Percentiles rank a stretch among this genome's conserved stretches.
Evolutionary conservation across 2,797 vertebrate genomes (phyloP).

Genomic region (Denticeps clupeoides): DNA sequence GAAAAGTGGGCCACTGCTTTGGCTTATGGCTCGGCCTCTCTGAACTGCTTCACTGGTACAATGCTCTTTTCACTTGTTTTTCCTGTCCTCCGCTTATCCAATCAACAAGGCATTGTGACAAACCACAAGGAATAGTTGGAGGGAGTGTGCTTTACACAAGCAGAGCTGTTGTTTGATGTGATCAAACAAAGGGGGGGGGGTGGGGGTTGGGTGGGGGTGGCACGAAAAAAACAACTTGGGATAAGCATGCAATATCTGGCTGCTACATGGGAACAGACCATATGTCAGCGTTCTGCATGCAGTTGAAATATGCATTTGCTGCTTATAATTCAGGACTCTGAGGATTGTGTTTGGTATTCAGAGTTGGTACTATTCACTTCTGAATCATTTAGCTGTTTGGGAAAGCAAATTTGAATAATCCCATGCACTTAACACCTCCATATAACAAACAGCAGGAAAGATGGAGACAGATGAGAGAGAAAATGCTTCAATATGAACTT

Average conservation of each 20-base stretch:
- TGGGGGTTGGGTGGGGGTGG: conserved; percentile 30
- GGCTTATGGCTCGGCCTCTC: conserved; percentile 40
- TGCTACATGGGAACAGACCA: conserved; percentile 23
- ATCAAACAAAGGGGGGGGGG: too few species aligned
- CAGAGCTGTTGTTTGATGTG: conserved; percentile 40
- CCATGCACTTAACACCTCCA: conserved; percentile 19
- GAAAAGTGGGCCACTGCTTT: conserved; percentile 32
- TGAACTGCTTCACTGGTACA: conserved; percentile 39
- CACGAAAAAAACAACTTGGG: conserved; percentile 11
- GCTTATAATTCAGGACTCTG: not conserved
- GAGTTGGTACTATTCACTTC: too few species aligned
- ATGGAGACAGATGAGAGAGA: too few species aligned
- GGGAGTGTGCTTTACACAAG: conserved; percentile 30
- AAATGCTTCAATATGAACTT: too few species aligned
- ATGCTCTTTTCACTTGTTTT: conserved; percentile 33
- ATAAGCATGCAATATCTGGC: conserved; percentile 3
- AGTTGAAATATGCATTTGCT: not conserved
- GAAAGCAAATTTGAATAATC: conserved; percentile 25
- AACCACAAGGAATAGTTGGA: conserved; percentile 17
- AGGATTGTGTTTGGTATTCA: conserved; percentile 12
- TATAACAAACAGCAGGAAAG: too few species aligned
- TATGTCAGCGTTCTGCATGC: conserved; percentile 33
- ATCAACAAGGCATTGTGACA: too few species aligned
- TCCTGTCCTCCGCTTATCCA: too few species aligned
- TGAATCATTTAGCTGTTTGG: conserved; percentile 21